A percentile compares a stretch with the other conserved stretches of the same genome.
Conservation (phyloP, 2,113 vertebrate species). For the Phycodurus eques region DNA sequence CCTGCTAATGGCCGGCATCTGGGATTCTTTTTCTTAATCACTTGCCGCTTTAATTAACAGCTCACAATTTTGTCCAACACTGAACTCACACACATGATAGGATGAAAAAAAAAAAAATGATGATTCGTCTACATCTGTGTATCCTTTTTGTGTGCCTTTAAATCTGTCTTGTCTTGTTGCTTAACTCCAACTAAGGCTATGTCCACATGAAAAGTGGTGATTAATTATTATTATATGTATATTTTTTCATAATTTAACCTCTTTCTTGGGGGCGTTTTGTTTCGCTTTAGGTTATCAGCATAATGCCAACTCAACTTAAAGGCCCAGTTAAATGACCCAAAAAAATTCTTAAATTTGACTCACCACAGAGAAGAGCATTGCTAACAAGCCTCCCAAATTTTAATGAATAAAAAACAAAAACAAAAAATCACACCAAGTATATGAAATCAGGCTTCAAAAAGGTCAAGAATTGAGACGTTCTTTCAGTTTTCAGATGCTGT, state of each 20-base stretch:
- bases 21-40: constrained; percentile 44
- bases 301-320: not conserved
- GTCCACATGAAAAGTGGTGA: not conserved
- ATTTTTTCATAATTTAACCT: not conserved
- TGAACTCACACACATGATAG: not conserved
- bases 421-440: too few relatives aligned
- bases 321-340: too few relatives aligned
- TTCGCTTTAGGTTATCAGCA: not conserved
- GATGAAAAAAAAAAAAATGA: not conserved
- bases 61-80: constrained; percentile 13
- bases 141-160: constrained; percentile 1
- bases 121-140: not conserved
- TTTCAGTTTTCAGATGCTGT: too few relatives aligned
- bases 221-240: not conserved
- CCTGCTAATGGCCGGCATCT: constrained; percentile 15
- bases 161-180: not conserved
- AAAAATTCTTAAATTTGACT: too few relatives aligned
- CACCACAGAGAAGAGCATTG: too few relatives aligned
- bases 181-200: constrained; percentile 12
- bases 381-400: too few relatives aligned
- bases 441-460: too few relatives aligned
- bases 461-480: too few relatives aligned
- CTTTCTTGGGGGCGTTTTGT: not conserved
- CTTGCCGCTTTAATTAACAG: constrained; percentile 32
- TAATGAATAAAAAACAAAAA: too few relatives aligned